phyloP scores from a whole-genome alignment of 2,797 vertebrate species.

The Carcharodon carcharias region DNA sequence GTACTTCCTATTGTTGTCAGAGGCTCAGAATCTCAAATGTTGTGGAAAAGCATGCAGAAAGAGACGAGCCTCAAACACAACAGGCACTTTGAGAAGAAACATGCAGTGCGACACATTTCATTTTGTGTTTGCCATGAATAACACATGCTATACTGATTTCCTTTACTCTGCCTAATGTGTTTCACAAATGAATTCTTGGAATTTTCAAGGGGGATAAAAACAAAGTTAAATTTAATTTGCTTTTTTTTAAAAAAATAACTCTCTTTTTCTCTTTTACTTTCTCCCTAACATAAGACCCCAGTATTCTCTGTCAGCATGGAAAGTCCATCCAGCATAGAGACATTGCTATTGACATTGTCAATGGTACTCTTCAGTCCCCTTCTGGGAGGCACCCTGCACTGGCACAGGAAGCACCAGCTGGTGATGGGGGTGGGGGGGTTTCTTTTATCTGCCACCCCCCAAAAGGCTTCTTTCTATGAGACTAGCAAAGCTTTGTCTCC shows the following conservation, averaged over 20 bases:
- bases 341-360: neutral
- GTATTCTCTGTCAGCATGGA: neutral
- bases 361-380: neutral
- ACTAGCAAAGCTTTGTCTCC: neutral
- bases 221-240: neutral
- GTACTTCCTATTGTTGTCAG: neutral
- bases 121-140: neutral
- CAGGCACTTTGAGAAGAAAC: neutral
- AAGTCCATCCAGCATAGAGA: neutral
- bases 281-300: neutral
- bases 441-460: neutral
- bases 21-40: neutral
- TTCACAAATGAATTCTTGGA: neutral
- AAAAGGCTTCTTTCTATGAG: neutral
- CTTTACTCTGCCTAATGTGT: neutral
- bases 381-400: neutral
- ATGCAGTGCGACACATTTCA: neutral
- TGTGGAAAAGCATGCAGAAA: neutral
- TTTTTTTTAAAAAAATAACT: no score
- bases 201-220: neutral
- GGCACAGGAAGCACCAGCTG: neutral
- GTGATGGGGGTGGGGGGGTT: neutral
- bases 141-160: neutral
- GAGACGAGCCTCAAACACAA: neutral
- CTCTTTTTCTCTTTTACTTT: neutral